These are phyloP conservation scores for Ophion slaviceki DNA, from an alignment of 2,888 invertebrate species.

Conservation along the genomic window DNA sequence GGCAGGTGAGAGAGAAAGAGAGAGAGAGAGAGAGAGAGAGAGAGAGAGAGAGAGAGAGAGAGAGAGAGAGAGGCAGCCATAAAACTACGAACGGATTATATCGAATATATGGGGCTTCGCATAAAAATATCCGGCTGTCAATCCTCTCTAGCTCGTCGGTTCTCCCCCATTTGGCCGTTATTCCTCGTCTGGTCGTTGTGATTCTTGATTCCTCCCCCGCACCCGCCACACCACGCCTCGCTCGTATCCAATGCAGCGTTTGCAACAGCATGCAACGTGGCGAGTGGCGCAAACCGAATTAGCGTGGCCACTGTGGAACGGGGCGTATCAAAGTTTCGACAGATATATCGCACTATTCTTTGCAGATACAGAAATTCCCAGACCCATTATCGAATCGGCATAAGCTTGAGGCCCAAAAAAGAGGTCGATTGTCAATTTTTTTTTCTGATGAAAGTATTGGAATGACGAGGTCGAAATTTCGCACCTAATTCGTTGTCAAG, in stretches of 20 bases:
- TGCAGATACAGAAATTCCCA: slow-evolving; percentile 4
- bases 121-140: slow-evolving; percentile 81
- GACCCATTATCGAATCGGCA: neutral
- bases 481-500: neutral
- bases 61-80: slow-evolving; percentile 75
- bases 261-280: slow-evolving; percentile 18
- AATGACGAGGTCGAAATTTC: too few relatives aligned
- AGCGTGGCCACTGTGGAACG: slow-evolving; percentile 28
- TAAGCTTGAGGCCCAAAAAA: neutral
- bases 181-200: slow-evolving; percentile 60
- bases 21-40: slow-evolving; percentile 46
- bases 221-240: slow-evolving; percentile 16
- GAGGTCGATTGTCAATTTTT: too few relatives aligned
- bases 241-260: slow-evolving; percentile 44
- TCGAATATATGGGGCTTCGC: slow-evolving; percentile 80
- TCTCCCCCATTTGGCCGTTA: slow-evolving; percentile 54
- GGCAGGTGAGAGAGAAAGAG: slow-evolving; percentile 31
- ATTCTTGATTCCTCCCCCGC: slow-evolving; percentile 37
- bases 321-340: slow-evolving; percentile 37
- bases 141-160: slow-evolving; percentile 69
- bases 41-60: slow-evolving; percentile 23
- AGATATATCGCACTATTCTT: slow-evolving; percentile 2
- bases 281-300: slow-evolving; percentile 61
- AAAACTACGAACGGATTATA: slow-evolving; percentile 80
- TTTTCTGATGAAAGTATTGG: too few relatives aligned